These are phyloP conservation scores for Rallus limicola DNA, from an alignment of 2,113 vertebrate species.

Conservation along the genomic window DNA sequence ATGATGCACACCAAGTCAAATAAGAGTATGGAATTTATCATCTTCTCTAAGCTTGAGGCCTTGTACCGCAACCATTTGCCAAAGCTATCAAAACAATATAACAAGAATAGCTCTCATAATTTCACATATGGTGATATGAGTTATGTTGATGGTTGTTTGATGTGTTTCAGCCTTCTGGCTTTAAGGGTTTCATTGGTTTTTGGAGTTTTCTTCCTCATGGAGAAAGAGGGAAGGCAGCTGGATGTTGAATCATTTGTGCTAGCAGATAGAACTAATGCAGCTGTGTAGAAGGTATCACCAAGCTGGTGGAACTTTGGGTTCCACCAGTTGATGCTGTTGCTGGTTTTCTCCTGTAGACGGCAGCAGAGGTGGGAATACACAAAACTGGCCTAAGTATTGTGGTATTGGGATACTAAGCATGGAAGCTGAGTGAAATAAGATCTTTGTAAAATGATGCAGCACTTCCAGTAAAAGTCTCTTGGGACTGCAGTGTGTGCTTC, in stretches of 20 bases:
- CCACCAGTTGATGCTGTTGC: not conserved
- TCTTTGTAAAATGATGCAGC: fast-evolving
- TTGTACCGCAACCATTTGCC: fast-evolving
- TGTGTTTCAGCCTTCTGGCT: not conserved
- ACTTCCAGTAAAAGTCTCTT: not conserved
- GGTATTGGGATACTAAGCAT: not conserved
- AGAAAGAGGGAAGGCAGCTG: not conserved
- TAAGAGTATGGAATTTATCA: not conserved
- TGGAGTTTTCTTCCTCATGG: not conserved
- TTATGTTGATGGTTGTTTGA: not conserved
- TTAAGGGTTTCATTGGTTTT: not conserved
- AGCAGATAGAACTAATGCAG: not conserved
- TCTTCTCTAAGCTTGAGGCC: not conserved
- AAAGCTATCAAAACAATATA: not conserved
- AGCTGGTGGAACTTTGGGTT: not conserved
- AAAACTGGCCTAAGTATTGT: not conserved
- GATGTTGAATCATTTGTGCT: not conserved
- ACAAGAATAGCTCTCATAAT: not conserved
- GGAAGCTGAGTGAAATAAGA: not conserved
- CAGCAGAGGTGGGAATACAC: not conserved
- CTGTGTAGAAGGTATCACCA: not conserved
- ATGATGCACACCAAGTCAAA: not conserved
- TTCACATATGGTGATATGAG: not conserved
- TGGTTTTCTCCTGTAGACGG: not conserved
- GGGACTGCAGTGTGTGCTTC: not conserved